A percentile compares a stretch with the other conserved stretches of the same genome.
Evolutionary conservation across 2,113 vertebrate species (phyloP).

Genomic region (Theristicus caerulescens): DNA sequence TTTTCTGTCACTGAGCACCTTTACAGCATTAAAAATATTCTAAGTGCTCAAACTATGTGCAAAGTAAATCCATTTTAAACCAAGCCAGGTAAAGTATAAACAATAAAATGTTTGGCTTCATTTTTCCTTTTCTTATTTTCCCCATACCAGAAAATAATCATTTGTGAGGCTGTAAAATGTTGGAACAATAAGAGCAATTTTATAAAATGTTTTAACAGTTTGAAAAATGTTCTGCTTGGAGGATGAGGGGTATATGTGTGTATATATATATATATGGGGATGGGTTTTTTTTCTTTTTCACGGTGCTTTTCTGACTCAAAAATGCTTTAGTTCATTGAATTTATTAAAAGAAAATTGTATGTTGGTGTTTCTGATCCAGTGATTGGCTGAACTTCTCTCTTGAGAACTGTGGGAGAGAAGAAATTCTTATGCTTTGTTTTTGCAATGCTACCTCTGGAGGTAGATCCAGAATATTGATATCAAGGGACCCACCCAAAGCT

Average conservation of each 20-base stretch:
- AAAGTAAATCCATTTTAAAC: constrained; percentile 21
- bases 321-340: neutral
- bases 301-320: neutral
- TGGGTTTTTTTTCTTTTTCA: neutral
- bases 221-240: neutral
- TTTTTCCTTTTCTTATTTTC: neutral
- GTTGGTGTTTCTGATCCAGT: neutral
- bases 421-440: neutral
- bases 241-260: neutral
- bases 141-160: neutral
- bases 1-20: constrained; percentile 40
- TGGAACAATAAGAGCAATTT: constrained; percentile 23
- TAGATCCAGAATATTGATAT: neutral
- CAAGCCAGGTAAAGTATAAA: neutral
- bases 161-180: neutral
- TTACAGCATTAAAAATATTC: constrained; percentile 11
- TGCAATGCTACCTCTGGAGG: neutral
- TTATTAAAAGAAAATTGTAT: neutral
- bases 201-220: neutral
- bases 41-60: constrained; percentile 10
- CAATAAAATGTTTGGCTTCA: neutral
- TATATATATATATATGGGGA: too few relatives aligned
- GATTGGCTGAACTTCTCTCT: constrained; percentile 8
- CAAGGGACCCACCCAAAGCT: neutral
- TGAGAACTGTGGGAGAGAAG: neutral